A percentile compares a stretch with the other conserved stretches of the same genome.
Conservation (phyloP, 1,140 invertebrate genomes). For the Stenopsyche tienmushanensis region DNA sequence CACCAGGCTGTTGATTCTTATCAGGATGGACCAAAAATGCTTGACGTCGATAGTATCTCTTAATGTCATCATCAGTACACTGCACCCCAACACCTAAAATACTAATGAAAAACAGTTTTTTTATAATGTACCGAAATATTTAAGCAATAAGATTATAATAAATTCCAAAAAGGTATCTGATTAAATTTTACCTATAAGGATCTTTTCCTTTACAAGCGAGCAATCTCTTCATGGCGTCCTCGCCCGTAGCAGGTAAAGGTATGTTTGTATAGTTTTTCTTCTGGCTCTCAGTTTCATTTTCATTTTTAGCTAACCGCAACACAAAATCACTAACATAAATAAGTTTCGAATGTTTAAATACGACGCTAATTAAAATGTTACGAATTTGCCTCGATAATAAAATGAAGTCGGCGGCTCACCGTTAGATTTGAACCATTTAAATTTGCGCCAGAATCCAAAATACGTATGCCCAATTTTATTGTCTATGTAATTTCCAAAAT, state of each 20-base stretch:
- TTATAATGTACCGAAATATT: conserved; percentile 10
- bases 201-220: conserved; percentile 92
- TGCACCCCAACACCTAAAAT: conserved; percentile 83
- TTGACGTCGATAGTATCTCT: conserved; percentile 89
- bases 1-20: conserved; percentile 91
- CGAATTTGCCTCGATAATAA: not conserved
- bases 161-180: not conserved
- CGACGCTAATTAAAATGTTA: not conserved
- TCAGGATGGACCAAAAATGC: conserved; percentile 93
- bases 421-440: conserved; percentile 55
- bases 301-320: conserved; percentile 44
- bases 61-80: conserved; percentile 90
- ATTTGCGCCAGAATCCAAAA: conserved; percentile 62
- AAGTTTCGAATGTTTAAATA: no score
- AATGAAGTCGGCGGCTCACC: no score
- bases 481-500: conserved; percentile 59
- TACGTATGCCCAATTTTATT: conserved; percentile 60
- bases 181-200: conserved; percentile 72
- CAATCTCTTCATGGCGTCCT: conserved; percentile 91
- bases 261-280: conserved; percentile 68
- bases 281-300: conserved; percentile 46
- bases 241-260: conserved; percentile 81
- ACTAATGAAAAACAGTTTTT: conserved; percentile 58
- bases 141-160: not conserved
- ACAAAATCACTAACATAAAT: no score